These are phyloP conservation scores for Mesaphorura yosii DNA, from an alignment of 1,140 invertebrate species.

Conservation along the genomic window DNA sequence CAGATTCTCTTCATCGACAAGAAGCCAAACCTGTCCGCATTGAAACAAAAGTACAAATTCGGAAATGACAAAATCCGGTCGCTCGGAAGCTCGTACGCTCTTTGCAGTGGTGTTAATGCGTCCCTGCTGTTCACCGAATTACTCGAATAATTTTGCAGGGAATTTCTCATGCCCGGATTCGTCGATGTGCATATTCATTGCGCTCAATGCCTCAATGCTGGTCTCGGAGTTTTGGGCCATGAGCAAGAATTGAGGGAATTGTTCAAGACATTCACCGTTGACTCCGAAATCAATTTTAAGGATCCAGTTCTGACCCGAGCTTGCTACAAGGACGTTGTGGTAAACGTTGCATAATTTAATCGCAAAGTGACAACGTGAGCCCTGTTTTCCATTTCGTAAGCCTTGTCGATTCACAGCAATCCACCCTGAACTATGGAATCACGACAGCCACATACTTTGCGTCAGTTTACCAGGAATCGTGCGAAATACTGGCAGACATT, in stretches of 20 bases:
- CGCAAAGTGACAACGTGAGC: neutral
- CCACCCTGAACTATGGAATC: constrained; percentile 59
- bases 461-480: constrained; percentile 60
- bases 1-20: constrained; percentile 35
- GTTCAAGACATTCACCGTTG: neutral
- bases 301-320: constrained; percentile 55
- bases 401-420: constrained; percentile 7
- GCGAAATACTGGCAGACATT: constrained; percentile 55
- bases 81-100: constrained; percentile 37
- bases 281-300: constrained; percentile 53
- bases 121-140: too few species aligned
- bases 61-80: constrained; percentile 32
- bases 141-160: constrained; percentile 32
- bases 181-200: constrained; percentile 82
- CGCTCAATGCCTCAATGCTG: constrained; percentile 71
- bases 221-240: constrained; percentile 49
- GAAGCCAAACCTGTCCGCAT: constrained; percentile 31
- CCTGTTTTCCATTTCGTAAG: neutral
- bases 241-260: constrained; percentile 3
- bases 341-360: constrained; percentile 39
- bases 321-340: constrained; percentile 66
- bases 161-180: constrained; percentile 76
- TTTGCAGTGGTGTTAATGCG: too few species aligned
- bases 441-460: constrained; percentile 82
- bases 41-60: constrained; percentile 33